These are phyloP conservation scores for Laticauda colubrina DNA, from an alignment of 2,113 vertebrate species.

Conservation along the genomic window DNA sequence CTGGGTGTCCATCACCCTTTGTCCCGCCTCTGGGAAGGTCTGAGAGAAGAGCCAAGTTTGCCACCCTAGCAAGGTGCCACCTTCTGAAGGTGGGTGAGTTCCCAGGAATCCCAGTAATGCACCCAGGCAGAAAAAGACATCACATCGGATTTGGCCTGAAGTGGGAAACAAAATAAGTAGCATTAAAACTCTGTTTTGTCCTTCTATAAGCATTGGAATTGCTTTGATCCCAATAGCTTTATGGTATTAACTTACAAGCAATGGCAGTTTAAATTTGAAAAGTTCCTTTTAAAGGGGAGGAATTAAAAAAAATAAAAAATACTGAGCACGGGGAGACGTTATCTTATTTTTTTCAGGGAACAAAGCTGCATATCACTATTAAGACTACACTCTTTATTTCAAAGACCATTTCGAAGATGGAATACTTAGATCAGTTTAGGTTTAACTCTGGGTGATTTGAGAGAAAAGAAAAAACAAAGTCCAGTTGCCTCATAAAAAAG, in stretches of 20 bases:
- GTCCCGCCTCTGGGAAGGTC: conserved; percentile 65
- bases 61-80: conserved; percentile 74
- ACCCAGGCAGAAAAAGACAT: background rate
- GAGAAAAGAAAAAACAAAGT: too few species aligned
- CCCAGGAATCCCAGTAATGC: conserved; percentile 71
- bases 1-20: conserved; percentile 66
- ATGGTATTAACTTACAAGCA: background rate
- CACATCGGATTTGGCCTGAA: background rate
- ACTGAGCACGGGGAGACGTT: too few species aligned
- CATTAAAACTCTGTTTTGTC: background rate
- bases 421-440: too few species aligned
- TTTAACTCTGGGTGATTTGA: too few species aligned
- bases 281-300: too few species aligned
- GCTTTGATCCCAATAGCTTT: background rate
- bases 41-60: conserved; percentile 73
- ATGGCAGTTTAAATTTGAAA: background rate
- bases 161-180: background rate
- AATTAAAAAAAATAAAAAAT: too few species aligned
- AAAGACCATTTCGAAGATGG: too few species aligned
- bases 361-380: too few species aligned
- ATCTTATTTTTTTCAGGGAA: too few species aligned
- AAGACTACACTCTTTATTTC: too few species aligned
- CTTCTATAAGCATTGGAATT: background rate
- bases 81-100: conserved; percentile 77
- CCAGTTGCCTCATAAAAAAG: too few species aligned